Base-by-base conservation (phyloP, 2,888 invertebrate genomes). In the Ypsolopha sequella region DNA sequence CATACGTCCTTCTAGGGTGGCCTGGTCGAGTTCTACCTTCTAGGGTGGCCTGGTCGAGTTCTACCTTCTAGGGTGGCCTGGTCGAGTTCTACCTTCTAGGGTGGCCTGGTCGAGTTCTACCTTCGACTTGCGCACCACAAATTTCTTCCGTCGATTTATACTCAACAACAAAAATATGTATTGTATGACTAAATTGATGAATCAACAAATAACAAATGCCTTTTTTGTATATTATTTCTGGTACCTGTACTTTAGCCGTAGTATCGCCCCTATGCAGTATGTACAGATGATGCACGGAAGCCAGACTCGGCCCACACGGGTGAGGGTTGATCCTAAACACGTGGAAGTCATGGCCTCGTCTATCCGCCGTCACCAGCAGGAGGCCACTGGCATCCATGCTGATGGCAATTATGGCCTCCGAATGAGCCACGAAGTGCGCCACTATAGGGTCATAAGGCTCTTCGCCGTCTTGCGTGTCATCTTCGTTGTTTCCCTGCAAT, bases 231-330 rank as follows among this genome's bases (percentile, higher is more conserved):
- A n/a, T n/a, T n/a, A n/a, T n/a, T n/a, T n/a, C n/a, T n/a, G n/a
- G 14, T 57, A 89, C 89, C 80, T 94, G 94, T 51, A 98, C 97
- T 89, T 94, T 95, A 49, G 98, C 97, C 45, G 96, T 95, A 0
- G 99, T 99, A 66, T 97, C 98, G 6, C 99, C 99, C 43, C 99
- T 88, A 73, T 98, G 96, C 56, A 99, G 82, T 36, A 96, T 93
- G 71, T 99, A 99, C 41, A 99, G 86, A 80, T 99, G 99, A 72
- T 99, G 96, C 35, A 96, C 94, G 0, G 96, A 92, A 0, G 97
- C 95, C 53, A 97, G 81, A 24, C 93, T 91, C 8, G 97, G 92
- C 0, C 95, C 95, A 49, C 93, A 92, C 0, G 97, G 95, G 87
- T 98, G 98, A 0, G 98, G 95, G 68, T 97, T 95, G 60, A 99